Evolutionary conservation across 2,888 invertebrate genomes (phyloP).

Genomic region (Eledone cirrhosa): DNA sequence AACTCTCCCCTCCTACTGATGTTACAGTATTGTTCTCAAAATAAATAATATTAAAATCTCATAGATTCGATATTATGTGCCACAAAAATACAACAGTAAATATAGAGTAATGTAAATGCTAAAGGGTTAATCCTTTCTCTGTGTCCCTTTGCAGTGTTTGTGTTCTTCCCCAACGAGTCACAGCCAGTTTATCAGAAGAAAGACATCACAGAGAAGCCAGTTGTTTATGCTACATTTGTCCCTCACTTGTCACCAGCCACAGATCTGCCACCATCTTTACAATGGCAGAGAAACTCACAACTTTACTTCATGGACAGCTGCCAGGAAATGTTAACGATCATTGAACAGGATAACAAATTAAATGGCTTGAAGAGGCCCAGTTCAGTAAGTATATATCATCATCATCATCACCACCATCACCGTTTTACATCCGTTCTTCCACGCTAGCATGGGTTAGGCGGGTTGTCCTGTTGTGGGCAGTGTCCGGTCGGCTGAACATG

Average conservation of each 20-base stretch:
- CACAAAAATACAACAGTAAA: too few relatives aligned
- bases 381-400: not conserved
- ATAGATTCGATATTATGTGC: too few relatives aligned
- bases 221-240: slow-evolving; percentile 50
- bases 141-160: slow-evolving; percentile 70
- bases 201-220: slow-evolving; percentile 32
- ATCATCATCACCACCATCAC: too few relatives aligned
- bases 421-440: not conserved
- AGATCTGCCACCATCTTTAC: slow-evolving; percentile 40
- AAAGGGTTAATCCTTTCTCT: not conserved
- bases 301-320: slow-evolving; percentile 54
- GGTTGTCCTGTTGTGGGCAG: too few relatives aligned
- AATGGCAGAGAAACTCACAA: slow-evolving; percentile 54
- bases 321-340: slow-evolving; percentile 50
- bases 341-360: slow-evolving; percentile 33
- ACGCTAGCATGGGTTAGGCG: too few relatives aligned
- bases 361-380: not conserved
- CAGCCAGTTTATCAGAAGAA: slow-evolving; percentile 42
- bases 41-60: too few relatives aligned
- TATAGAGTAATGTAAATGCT: too few relatives aligned
- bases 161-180: slow-evolving; percentile 68
- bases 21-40: too few relatives aligned
- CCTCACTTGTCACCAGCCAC: slow-evolving; percentile 38
- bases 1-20: too few relatives aligned
- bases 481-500: too few relatives aligned